Evolutionary conservation across 2,113 vertebrate species (phyloP).

Genomic region (Heterotilapia buettikoferi): DNA sequence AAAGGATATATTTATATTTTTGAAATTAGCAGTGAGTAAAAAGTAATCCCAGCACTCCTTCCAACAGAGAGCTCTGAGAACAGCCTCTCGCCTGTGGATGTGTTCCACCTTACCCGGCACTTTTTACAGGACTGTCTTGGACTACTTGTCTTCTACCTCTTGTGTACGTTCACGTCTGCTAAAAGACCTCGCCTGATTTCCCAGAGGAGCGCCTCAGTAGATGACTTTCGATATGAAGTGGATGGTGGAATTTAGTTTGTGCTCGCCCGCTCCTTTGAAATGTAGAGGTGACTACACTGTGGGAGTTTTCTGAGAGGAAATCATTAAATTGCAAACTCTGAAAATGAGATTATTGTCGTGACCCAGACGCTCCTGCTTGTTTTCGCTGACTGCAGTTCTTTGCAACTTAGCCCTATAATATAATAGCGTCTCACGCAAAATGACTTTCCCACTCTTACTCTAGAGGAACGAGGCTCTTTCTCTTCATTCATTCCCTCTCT

Average conservation of each 20-base stretch:
- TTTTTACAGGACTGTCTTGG: not conserved
- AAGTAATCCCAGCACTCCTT: not conserved
- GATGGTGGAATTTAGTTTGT: conserved; percentile 45
- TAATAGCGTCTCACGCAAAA: conserved; percentile 29
- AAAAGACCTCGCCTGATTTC: conserved; percentile 46
- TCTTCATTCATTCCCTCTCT: conserved; percentile 2
- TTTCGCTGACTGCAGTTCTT: conserved; percentile 56
- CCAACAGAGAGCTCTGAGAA: not conserved
- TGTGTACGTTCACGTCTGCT: conserved; percentile 2
- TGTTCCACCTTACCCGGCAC: conserved; percentile 8
- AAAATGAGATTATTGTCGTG: conserved; percentile 60
- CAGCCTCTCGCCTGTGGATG: not conserved
- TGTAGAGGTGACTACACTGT: conserved; percentile 12
- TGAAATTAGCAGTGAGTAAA: not conserved
- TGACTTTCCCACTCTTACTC: conserved; percentile 34
- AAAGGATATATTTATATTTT: not conserved
- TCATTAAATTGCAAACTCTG: conserved; percentile 60
- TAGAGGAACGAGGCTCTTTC: conserved; percentile 3
- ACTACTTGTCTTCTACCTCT: conserved; percentile 24
- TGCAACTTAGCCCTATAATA: conserved; percentile 9
- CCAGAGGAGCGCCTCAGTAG: conserved; percentile 29
- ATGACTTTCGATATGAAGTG: conserved; percentile 54
- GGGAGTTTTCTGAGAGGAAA: conserved; percentile 40
- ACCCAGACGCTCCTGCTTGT: conserved; percentile 48
- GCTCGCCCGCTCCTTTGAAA: conserved; percentile 27